A percentile compares a stretch with the other conserved stretches of the same genome.
phyloP scores from a whole-genome alignment of 2,113 vertebrate species.

The Probosciger aterrimus region DNA sequence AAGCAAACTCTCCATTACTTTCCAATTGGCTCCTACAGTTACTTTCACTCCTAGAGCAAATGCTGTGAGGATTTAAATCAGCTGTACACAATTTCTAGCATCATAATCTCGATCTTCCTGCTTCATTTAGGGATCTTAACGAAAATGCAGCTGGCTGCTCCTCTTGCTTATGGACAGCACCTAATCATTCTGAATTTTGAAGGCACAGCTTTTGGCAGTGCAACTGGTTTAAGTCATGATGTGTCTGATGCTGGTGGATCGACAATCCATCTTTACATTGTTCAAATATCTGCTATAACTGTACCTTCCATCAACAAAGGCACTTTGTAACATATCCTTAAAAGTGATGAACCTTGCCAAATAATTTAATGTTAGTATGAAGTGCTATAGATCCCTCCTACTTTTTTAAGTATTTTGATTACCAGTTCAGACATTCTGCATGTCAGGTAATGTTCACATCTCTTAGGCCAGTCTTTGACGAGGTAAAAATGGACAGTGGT shows the following conservation, averaged over 20 bases:
- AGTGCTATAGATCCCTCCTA: neutral
- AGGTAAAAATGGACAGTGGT: neutral
- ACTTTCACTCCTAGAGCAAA: conserved; percentile 1
- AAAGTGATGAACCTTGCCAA: neutral
- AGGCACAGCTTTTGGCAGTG: neutral
- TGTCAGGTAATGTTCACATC: neutral
- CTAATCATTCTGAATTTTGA: neutral
- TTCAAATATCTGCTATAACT: neutral
- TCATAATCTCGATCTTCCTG: neutral
- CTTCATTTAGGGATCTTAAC: conserved; percentile 5
- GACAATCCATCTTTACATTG: neutral
- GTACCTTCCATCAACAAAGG: neutral
- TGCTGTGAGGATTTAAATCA: neutral
- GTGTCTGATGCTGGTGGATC: neutral
- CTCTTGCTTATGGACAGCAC: neutral
- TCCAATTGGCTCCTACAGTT: neutral
- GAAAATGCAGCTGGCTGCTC: neutral
- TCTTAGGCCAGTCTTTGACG: neutral
- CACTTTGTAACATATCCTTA: neutral
- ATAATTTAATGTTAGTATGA: neutral
- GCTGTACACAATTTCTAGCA: neutral
- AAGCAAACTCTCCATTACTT: neutral
- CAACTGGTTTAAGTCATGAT: neutral
- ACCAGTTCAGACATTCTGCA: neutral
- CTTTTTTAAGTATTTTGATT: neutral